Base-by-base conservation (phyloP, 1,140 invertebrate species). In the Campoletis sonorensis region DNA sequence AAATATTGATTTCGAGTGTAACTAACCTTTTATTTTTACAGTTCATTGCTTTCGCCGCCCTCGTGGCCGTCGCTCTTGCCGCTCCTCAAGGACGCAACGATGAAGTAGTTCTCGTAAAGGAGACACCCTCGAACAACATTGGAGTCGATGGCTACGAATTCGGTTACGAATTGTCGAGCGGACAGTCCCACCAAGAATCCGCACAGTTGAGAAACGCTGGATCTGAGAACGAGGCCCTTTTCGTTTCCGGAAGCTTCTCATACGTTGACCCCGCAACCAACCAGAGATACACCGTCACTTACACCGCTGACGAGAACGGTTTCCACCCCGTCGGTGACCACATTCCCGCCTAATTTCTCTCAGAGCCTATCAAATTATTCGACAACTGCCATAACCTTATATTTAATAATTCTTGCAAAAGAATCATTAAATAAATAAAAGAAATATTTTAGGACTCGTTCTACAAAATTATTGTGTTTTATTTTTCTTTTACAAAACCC, bases 261-360 rank as follows among this genome's bases (percentile, higher is more conserved):
- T 96, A 94, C 88, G 92, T 93, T 5, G 81, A 73, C 16, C 94
- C 93, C 7, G 93, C 93, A 45, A 94, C 95, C 87, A 95, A 94
- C 8, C 90, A 93, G 10, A 89, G 87, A 0, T 94, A 94, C 84
- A 91, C 89, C 1, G 90, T 95, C 58, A 91, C 93, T 26, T 96
- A 95, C 86, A 89, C 93, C n/a, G 94, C 95, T 30, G 94, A 94
- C 82, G 93, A 94, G 87, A 93, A 93, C 76, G 94, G 94, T 4
- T 95, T 92, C 92, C 93, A 93, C 51, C 92, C 94, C 4, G 91
- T 91, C 80, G 94, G 94, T 16, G 93, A 88, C 26, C 93, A 94
- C 87, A 79, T 94, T 79, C 91, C 91, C 21, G 77, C 30, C 21
- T 79, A 61, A 75, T 11, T 45, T 45, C 8, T 7, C 30, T 33